Evolutionary conservation across 2,888 invertebrate species (phyloP).

Genomic region (Melangyna quadrimaculata): DNA sequence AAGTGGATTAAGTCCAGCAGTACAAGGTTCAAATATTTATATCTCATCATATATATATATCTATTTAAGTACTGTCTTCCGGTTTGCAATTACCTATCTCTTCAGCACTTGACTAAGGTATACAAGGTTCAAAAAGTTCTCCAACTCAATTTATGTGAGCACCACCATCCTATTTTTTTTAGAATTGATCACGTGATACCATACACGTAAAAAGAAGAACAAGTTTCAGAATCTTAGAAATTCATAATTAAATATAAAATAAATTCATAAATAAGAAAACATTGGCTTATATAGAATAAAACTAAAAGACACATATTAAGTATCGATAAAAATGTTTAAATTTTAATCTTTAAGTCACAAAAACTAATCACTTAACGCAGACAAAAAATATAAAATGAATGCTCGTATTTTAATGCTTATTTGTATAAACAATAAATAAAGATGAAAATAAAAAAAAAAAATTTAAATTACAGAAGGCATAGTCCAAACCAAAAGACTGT

Average conservation of each 20-base stretch:
- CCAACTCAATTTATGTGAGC: neutral
- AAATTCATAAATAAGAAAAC: neutral
- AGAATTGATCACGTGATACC: neutral
- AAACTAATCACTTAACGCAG: neutral
- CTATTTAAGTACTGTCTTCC: neutral
- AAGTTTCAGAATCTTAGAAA: neutral
- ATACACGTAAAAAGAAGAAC: neutral
- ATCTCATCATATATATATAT: neutral
- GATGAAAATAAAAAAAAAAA: neutral
- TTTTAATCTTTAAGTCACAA: neutral
- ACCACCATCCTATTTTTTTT: neutral
- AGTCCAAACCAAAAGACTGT: neutral
- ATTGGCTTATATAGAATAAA: no score
- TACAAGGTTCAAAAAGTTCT: neutral
- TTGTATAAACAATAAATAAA: conserved; percentile 48
- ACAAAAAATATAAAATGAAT: neutral
- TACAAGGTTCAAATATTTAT: conserved; percentile 14
- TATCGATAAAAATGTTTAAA: conserved; percentile 30
- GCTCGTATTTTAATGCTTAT: conserved; percentile 22
- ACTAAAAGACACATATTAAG: conserved; percentile 41
- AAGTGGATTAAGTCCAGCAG: neutral
- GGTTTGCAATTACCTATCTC: neutral
- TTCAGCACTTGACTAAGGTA: neutral
- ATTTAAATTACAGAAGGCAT: conserved; percentile 17
- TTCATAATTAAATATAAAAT: conserved; percentile 5